These are phyloP conservation scores for Lumbricus terrestris DNA, from an alignment of 2,888 invertebrate species.

Conservation along the genomic window DNA sequence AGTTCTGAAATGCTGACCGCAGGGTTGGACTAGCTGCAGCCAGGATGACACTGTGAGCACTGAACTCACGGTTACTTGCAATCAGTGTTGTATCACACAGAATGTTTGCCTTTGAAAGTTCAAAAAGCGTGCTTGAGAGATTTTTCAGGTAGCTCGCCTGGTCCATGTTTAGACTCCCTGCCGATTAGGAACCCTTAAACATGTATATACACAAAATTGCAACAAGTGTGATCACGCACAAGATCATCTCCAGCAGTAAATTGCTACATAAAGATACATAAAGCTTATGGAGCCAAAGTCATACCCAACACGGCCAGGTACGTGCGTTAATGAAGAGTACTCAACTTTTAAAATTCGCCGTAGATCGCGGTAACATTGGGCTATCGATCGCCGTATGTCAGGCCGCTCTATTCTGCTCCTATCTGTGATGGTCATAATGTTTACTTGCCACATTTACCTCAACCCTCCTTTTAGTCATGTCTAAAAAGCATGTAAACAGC, in stretches of 20 bases:
- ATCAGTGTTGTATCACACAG: conserved; percentile 4
- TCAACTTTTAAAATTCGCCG: background rate
- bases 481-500: background rate
- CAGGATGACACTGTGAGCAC: conserved; percentile 7
- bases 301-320: background rate
- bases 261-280: background rate
- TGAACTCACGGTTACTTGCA: background rate
- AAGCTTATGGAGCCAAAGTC: background rate
- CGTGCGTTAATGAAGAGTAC: background rate
- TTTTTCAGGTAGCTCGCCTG: background rate
- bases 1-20: background rate
- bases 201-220: background rate
- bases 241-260: background rate
- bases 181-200: background rate
- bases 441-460: background rate
- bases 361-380: no score
- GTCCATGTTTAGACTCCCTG: background rate
- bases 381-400: no score
- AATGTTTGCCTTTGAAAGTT: background rate
- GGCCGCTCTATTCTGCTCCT: no score
- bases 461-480: background rate
- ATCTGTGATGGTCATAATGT: no score
- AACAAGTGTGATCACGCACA: background rate
- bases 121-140: background rate
- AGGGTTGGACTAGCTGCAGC: conserved; percentile 13